These are phyloP conservation scores for Tor tambroides DNA, from an alignment of 2,113 vertebrate species.

Conservation along the genomic window DNA sequence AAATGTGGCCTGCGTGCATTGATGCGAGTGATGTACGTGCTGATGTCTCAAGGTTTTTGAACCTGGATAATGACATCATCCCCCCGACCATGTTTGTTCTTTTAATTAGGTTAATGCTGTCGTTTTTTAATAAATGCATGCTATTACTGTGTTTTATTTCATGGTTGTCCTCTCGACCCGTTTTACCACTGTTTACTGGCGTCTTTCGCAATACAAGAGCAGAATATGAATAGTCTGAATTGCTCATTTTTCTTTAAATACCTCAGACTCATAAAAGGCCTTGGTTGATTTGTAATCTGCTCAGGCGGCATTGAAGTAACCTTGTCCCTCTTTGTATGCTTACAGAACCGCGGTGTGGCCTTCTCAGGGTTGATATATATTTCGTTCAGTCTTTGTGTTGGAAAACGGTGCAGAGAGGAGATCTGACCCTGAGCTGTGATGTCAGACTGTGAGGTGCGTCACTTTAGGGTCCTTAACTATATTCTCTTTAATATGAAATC, in stretches of 20 bases:
- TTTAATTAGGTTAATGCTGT: slow-evolving; percentile 3
- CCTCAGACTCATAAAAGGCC: slow-evolving; percentile 5
- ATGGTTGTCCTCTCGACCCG: slow-evolving; percentile 6
- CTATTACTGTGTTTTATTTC: slow-evolving; percentile 6
- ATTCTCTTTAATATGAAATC: slow-evolving; percentile 32
- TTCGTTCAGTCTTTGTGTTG: slow-evolving; percentile 51
- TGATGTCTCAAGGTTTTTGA: background rate
- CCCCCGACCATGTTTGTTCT: background rate
- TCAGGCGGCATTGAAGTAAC: slow-evolving; percentile 35
- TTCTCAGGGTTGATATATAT: slow-evolving; percentile 51
- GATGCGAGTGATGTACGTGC: background rate
- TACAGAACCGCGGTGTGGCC: slow-evolving; percentile 39
- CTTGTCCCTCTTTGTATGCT: slow-evolving; percentile 24
- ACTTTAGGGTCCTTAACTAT: slow-evolving; percentile 33
- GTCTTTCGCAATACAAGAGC: background rate
- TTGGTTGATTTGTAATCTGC: slow-evolving; percentile 21
- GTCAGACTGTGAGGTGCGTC: slow-evolving; percentile 9
- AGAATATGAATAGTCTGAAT: background rate
- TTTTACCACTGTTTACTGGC: background rate
- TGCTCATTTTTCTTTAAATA: slow-evolving; percentile 14
- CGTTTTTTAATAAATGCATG: background rate
- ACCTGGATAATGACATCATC: background rate
- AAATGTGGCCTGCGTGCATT: background rate
- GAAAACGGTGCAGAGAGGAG: slow-evolving; percentile 27
- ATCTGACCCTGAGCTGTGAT: slow-evolving; percentile 55